A percentile compares a stretch with the other conserved stretches of the same genome.
Conservation (phyloP, 2,888 invertebrate genomes). For the Muschampia plurimacula region DNA sequence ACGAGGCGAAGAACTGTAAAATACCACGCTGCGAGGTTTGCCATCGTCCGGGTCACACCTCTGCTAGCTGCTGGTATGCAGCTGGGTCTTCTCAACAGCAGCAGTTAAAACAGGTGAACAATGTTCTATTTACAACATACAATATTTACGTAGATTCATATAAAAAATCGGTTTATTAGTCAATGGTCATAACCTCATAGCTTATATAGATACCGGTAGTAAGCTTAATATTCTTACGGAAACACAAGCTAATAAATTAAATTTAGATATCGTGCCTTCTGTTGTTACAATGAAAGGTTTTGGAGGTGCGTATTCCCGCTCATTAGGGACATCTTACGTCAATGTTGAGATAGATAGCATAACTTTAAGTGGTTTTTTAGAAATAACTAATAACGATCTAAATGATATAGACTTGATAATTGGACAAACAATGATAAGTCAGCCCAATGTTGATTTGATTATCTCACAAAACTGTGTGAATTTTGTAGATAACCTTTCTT, state of each 20-base stretch:
- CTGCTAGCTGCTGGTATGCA: conserved; percentile 41
- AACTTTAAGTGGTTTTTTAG: not conserved
- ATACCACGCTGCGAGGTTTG: conserved; percentile 40
- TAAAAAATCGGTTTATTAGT: not conserved
- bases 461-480: not conserved
- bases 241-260: not conserved
- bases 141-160: not conserved
- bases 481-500: not conserved
- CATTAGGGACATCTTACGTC: not conserved
- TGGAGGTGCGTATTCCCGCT: not conserved
- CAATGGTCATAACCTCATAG: not conserved
- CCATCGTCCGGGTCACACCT: conserved; percentile 41
- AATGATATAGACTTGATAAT: not conserved
- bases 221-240: not conserved
- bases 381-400: not conserved
- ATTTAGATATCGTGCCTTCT: not conserved
- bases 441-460: not conserved
- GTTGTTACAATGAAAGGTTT: not conserved
- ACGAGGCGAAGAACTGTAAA: conserved; percentile 42
- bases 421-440: not conserved
- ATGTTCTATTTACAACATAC: not conserved
- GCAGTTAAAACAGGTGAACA: conserved; percentile 32
- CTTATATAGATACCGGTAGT: not conserved
- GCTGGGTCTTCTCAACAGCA: not conserved
- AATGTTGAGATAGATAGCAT: not conserved